Evolutionary conservation across 2,113 vertebrate species (phyloP).

Genomic region (Psittacara wagleri): DNA sequence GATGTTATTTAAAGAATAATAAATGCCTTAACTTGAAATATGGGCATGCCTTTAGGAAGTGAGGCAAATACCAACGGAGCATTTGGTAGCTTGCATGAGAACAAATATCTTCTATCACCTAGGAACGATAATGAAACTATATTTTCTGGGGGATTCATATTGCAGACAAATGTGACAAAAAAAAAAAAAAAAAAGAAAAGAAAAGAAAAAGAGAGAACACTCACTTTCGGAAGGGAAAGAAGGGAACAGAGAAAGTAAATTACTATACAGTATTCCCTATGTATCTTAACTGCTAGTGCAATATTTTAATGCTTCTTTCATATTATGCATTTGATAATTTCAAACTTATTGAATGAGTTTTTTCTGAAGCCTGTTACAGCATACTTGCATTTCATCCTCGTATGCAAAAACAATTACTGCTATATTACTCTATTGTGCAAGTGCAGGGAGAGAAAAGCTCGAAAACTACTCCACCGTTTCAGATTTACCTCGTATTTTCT

Average conservation of each 20-base stretch:
- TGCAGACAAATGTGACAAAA: not conserved
- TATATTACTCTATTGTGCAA: not conserved
- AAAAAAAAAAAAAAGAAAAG: not conserved
- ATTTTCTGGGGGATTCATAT: not conserved
- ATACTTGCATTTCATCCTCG: not conserved
- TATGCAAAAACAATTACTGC: not conserved
- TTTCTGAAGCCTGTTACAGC: not conserved
- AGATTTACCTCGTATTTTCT: not conserved
- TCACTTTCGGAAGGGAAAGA: not conserved
- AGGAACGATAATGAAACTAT: slow-evolving; percentile 18
- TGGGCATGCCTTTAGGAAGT: not conserved
- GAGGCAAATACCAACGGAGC: not conserved
- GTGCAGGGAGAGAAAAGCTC: not conserved
- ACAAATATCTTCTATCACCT: not conserved
- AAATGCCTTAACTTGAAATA: slow-evolving; percentile 40
- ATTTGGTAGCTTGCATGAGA: slow-evolving; percentile 18
- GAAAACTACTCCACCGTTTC: not conserved
- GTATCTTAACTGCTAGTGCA: not conserved
- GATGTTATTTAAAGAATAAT: slow-evolving; percentile 38
- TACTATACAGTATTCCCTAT: not conserved
- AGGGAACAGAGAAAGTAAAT: not conserved
- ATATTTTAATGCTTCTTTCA: slow-evolving; percentile 13
- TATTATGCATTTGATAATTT: not conserved
- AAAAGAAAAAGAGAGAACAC: not conserved
- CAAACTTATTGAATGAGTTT: not conserved